A percentile compares a stretch with the other conserved stretches of the same genome.
phyloP scores from a whole-genome alignment of 1,140 invertebrate species.

The Dendrolimus kikuchii region DNA sequence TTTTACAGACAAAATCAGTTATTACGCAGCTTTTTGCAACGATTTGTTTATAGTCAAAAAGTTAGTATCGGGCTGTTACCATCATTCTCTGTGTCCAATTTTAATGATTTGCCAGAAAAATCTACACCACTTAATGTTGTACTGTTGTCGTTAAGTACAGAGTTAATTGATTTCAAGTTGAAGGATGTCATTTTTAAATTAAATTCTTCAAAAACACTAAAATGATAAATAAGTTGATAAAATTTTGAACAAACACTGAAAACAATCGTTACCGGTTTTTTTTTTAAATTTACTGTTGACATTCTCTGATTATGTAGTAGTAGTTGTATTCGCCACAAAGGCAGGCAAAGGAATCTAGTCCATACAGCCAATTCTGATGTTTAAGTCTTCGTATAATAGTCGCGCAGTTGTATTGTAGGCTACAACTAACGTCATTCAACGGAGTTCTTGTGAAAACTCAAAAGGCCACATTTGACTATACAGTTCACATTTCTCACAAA shows the following conservation, averaged over 20 bases:
- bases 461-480: too few species aligned
- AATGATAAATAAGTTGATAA: conserved; percentile 17
- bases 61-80: conserved; percentile 22
- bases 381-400: too few species aligned
- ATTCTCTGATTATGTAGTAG: conserved; percentile 5
- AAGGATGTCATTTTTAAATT: conserved; percentile 36
- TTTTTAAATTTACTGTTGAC: not conserved
- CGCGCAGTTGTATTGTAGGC: too few species aligned
- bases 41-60: too few species aligned
- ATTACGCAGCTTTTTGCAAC: too few species aligned
- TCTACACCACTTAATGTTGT: conserved; percentile 45
- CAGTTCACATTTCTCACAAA: too few species aligned
- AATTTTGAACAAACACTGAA: conserved; percentile 23
- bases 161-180: conserved; percentile 45
- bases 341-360: too few species aligned
- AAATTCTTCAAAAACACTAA: conserved; percentile 11
- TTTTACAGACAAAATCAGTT: too few species aligned
- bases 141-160: conserved; percentile 35
- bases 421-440: too few species aligned
- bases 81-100: conserved; percentile 52
- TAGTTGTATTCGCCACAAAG: too few species aligned
- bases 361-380: too few species aligned
- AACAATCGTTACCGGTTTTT: not conserved
- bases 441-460: too few species aligned
- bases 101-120: conserved; percentile 58